phyloP scores from a whole-genome alignment of 2,113 vertebrate genomes.

The Triplophysa rosa region DNA sequence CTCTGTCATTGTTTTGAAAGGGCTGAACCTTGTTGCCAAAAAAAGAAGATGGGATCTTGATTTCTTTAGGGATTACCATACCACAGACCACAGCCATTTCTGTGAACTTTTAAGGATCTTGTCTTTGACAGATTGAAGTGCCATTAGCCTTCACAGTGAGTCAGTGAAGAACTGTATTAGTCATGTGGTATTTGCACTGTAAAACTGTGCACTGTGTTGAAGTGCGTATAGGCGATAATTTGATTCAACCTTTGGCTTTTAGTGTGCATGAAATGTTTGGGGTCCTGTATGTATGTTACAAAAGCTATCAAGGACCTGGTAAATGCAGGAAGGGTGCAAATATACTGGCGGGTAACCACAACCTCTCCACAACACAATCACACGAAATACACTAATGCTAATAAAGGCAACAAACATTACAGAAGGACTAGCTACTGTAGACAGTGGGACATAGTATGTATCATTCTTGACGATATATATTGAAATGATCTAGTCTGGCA shows the following conservation, averaged over 20 bases:
- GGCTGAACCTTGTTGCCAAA: no score
- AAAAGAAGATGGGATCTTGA: not conserved
- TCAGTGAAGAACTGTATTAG: not conserved
- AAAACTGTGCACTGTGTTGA: not conserved
- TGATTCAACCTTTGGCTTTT: no score
- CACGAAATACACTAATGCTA: not conserved
- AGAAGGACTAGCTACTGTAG: not conserved
- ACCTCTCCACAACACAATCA: slow-evolving; percentile 9
- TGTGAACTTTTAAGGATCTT: not conserved
- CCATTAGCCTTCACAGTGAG: not conserved
- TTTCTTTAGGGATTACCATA: slow-evolving; percentile 20
- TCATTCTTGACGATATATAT: no score
- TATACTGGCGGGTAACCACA: slow-evolving; percentile 49
- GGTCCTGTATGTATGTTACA: not conserved
- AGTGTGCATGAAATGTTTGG: not conserved
- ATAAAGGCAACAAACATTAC: not conserved
- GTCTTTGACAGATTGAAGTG: no score
- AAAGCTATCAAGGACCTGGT: slow-evolving; percentile 6
- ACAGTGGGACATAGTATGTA: not conserved
- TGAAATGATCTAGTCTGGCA: no score
- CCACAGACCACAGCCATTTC: slow-evolving; percentile 14
- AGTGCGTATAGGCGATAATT: not conserved
- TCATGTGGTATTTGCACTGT: not conserved
- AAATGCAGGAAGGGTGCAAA: slow-evolving; percentile 47
- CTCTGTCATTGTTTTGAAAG: no score